phyloP scores from a whole-genome alignment of 2,797 vertebrate genomes.

The Lepus oiostolus region DNA sequence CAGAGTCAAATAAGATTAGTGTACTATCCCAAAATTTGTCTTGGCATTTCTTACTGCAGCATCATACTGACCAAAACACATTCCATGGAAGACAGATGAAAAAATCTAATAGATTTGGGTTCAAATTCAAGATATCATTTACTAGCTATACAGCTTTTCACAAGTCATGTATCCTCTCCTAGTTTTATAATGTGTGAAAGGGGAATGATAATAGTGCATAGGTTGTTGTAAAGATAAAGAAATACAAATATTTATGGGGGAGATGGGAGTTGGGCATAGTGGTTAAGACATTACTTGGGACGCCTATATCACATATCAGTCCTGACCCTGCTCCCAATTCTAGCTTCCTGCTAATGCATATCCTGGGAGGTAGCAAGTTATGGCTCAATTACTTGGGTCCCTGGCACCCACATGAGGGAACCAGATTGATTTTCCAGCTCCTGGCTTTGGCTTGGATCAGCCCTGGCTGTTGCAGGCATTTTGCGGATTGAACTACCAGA shows the following conservation, averaged over 20 bases:
- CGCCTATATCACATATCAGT: too few species aligned
- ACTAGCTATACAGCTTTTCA: background rate
- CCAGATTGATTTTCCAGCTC: too few species aligned
- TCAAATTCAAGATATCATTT: constrained; percentile 30
- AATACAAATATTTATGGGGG: background rate
- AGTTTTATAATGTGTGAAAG: constrained; percentile 22
- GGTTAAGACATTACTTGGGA: too few species aligned
- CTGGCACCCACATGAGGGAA: too few species aligned
- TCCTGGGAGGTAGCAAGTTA: too few species aligned
- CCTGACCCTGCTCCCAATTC: too few species aligned
- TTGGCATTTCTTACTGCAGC: constrained; percentile 52
- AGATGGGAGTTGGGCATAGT: too few species aligned
- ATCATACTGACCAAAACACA: constrained; percentile 42
- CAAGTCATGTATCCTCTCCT: constrained; percentile 38
- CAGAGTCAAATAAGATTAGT: background rate
- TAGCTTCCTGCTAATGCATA: too few species aligned
- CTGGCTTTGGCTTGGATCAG: too few species aligned
- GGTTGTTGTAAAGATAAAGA: constrained; percentile 41
- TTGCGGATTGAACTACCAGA: too few species aligned
- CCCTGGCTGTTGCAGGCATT: too few species aligned
- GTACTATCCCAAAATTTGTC: constrained; percentile 31
- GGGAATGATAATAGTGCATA: background rate
- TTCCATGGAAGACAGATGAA: constrained; percentile 11
- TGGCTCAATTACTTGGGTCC: too few species aligned
- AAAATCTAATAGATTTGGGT: background rate